phyloP scores from a whole-genome alignment of 2,113 vertebrate species.

The Hyperopisus bebe region DNA sequence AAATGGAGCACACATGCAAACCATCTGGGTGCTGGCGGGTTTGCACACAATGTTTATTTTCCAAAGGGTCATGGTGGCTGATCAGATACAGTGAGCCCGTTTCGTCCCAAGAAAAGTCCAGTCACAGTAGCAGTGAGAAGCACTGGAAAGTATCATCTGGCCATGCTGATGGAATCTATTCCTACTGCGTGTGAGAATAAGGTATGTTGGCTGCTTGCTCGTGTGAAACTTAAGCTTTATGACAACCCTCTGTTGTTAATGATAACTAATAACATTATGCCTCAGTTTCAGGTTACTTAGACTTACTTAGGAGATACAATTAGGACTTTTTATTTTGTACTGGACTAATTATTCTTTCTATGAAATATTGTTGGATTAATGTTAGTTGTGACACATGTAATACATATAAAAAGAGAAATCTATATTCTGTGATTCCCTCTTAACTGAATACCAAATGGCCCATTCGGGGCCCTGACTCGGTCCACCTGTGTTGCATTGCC shows the following conservation, averaged over 20 bases:
- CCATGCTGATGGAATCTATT: neutral
- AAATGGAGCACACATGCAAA: constrained; percentile 11
- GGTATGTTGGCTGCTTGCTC: neutral
- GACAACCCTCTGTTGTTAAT: neutral
- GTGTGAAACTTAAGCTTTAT: neutral
- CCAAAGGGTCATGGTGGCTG: constrained; percentile 18
- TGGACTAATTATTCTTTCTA: neutral
- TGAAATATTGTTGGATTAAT: neutral
- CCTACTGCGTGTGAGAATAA: neutral
- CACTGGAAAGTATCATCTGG: neutral
- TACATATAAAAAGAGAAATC: neutral
- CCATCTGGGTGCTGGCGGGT: constrained; percentile 15
- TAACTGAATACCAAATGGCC: neutral
- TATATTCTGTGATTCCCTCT: neutral
- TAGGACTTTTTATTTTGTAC: neutral
- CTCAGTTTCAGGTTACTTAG: neutral
- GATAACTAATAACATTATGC: neutral
- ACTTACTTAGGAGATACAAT: neutral
- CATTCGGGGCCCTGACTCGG: neutral
- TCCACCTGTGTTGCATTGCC: neutral
- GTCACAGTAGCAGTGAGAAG: neutral
- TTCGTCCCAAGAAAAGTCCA: constrained; percentile 13
- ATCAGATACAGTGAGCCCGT: constrained; percentile 5
- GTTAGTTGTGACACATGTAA: neutral
- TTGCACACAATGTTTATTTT: constrained; percentile 20